Evolutionary conservation across 2,888 invertebrate species (phyloP).

Genomic region (Dasypolia templi): DNA sequence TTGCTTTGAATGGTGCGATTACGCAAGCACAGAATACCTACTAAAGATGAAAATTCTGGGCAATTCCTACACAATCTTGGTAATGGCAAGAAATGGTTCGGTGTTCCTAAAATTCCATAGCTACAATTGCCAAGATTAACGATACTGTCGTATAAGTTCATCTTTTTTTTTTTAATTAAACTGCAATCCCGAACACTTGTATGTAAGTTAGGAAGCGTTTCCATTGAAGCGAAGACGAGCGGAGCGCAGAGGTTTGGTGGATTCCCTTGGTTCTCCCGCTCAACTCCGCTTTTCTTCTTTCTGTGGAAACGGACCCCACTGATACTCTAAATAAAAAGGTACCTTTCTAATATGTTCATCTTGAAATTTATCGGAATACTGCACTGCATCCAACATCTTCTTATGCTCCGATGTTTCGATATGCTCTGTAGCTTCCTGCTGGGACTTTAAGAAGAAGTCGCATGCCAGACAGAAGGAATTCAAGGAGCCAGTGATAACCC

Average conservation of each 20-base stretch:
- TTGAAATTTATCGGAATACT: slow-evolving; percentile 70
- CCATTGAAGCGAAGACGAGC: not conserved
- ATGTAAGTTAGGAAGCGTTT: not conserved
- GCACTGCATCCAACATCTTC: slow-evolving; percentile 56
- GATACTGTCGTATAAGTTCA: not conserved
- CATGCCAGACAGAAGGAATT: slow-evolving; percentile 76
- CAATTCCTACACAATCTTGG: no score
- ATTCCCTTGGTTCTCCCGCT: no score
- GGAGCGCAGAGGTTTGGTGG: no score
- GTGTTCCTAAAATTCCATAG: not conserved
- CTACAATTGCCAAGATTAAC: not conserved
- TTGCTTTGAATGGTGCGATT: no score
- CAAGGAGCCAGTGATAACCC: slow-evolving; percentile 70
- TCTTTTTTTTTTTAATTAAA: not conserved
- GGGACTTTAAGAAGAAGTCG: slow-evolving; percentile 64
- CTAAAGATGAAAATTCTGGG: no score
- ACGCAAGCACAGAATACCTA: no score
- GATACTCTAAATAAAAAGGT: not conserved
- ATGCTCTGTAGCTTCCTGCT: slow-evolving; percentile 60
- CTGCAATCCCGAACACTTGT: not conserved
- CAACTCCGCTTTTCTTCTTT: no score
- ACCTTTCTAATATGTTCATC: slow-evolving; percentile 75
- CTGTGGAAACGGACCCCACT: no score
- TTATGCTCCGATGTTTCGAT: slow-evolving; percentile 61
- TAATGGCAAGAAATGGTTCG: no score